Base-by-base conservation (phyloP, 1,140 invertebrate genomes). In the Drosophila lowei region DNA sequence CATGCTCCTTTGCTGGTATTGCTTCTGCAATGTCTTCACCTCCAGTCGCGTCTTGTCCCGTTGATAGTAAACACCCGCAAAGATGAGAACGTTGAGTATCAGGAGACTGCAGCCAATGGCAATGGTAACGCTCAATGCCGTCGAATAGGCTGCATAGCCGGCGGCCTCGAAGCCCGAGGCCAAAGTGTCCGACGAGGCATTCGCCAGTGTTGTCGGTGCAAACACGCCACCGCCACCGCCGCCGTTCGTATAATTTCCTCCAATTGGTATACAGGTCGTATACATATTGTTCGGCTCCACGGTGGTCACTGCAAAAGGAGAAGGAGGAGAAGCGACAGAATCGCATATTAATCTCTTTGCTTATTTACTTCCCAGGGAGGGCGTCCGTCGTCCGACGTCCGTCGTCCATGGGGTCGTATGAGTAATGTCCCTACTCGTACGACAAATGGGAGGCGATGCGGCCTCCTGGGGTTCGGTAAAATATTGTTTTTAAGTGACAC, bases 51-150 rank as follows among this genome's bases (percentile, higher is more conserved):
- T 94, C 89, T 97, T 97, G 85, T 98, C 97, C 11, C 97, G 93
- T 89, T 98, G 97, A 90, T 98, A 98, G 83, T 98, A 98, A 0
- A 98, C 96, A 4, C 97, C 97, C 41, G 97, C 97, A 83, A 98
- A 98, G 77, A 99, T 97, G 13, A 99, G 92, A 0, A 98, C 95
- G 89, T 98, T 99, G 13, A 98, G 92, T 75, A 98, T 96, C 11
- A 98, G 93, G 21, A 98, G 92, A 11, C 96, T 97, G 79, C 97
- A 97, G 8, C 98, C 98, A 59, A 99, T 97, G 30, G 97, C 97
- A 77, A 99, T 97, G 2, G 97, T 98, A 0, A 98, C 96, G 85
- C 96, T 97, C 2, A 98, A 91, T 1, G 97, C 97, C 0, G 97
- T 97, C 0, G 96, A 97, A 84, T 97, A 97, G 1, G 96, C 96